Evolutionary conservation across 1,140 invertebrate species (phyloP).

Genomic region (Cherax quadricarinatus): DNA sequence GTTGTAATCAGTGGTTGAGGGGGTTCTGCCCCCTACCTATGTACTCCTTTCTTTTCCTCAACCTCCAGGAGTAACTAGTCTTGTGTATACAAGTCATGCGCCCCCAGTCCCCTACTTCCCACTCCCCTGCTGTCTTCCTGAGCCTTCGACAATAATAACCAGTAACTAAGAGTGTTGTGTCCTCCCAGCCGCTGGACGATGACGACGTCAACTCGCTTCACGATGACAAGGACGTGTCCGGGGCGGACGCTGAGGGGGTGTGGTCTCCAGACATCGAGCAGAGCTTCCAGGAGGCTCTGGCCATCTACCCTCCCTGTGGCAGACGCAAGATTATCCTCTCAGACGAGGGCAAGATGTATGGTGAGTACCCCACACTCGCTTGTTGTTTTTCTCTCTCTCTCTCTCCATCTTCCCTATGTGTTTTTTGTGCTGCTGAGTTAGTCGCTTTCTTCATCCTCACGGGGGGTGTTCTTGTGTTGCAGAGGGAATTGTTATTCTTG

Average conservation of each 20-base stretch:
- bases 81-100: too few species aligned
- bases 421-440: too few species aligned
- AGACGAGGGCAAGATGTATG: conserved; percentile 99
- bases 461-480: too few species aligned
- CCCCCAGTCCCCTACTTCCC: too few species aligned
- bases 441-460: too few species aligned
- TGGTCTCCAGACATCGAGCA: conserved; percentile 99
- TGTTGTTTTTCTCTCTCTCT: neutral
- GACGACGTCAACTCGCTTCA: conserved; percentile 77
- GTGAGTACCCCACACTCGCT: conserved; percentile 83
- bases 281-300: conserved; percentile 99
- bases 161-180: neutral
- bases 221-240: conserved; percentile 93
- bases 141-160: too few species aligned
- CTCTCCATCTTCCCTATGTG: neutral
- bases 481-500: too few species aligned
- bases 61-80: too few species aligned
- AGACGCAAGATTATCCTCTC: conserved; percentile 99
- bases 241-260: conserved; percentile 98
- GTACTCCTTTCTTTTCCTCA: too few species aligned
- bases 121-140: too few species aligned
- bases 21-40: too few species aligned
- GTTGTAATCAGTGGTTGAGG: too few species aligned
- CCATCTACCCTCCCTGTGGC: conserved; percentile 99
- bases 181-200: conserved; percentile 70